Base-by-base conservation (phyloP, 2,797 vertebrate species). In the Picus viridis region DNA sequence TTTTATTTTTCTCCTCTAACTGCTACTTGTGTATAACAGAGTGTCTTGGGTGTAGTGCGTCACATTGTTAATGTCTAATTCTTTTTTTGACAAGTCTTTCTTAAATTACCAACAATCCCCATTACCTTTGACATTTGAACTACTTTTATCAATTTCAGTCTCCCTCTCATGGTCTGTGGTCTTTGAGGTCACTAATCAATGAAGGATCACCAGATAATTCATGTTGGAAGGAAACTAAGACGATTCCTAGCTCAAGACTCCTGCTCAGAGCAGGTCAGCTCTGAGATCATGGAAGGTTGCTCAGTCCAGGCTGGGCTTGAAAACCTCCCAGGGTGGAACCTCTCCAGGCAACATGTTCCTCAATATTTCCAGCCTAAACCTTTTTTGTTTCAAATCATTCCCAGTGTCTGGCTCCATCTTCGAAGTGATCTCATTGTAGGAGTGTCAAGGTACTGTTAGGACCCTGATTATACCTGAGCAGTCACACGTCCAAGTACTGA, bases 351-450 rank as follows among this genome's bases (percentile, higher is more conserved):
- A 9, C 16, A 24, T 67, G 26, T 73, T 84, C 24, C 29, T 87
- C 39, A 9, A n/a, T 36, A 76, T 90, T 84, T 36, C 32, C 16
- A 59, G 18, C 82, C 57, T 61, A 80, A 94, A 83, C 11, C 27
- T 89, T 30, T 69, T 15, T 71, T 70, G n/a, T 74, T 91, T 71
- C 41, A 80, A 32, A 32, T 36, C 45, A 24, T 16, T 91, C 32
- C 41, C 8, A 4, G 14, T 56, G 53, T 67, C 32, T 84, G 64
- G 24, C 23, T 80, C 3, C 0, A 6, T 59, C 18, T 5, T 58
- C 41, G 32, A 1, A 0, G 3, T 61, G 58, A 70, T 17, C 17
- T 64, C 1, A 1, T n/a, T 78, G 20, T 20, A 59, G 57, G 43
- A 93, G 26, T 47, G 65, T 19, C 53, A 73, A 61, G 17, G 53